A percentile compares a stretch with the other conserved stretches of the same genome.
Evolutionary conservation across 2,113 vertebrate species (phyloP).

Genomic region (Parus major): DNA sequence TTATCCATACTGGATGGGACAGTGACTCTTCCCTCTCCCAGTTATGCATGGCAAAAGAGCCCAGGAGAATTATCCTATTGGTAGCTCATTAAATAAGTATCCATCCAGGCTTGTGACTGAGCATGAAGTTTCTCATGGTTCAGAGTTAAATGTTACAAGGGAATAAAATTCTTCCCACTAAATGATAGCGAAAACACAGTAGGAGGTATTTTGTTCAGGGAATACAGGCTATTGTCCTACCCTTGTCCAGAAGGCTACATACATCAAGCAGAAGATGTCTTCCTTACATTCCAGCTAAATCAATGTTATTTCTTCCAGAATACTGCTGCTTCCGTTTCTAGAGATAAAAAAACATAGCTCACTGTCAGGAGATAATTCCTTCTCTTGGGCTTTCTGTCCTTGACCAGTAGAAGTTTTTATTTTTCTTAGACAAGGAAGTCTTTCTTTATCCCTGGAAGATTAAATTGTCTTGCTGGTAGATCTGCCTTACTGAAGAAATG

Average conservation of each 20-base stretch:
- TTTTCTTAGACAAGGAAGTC: conserved; percentile 21
- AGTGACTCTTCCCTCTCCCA: neutral
- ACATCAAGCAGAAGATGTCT: conserved; percentile 23
- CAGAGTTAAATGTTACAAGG: conserved; percentile 2
- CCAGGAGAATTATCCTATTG: neutral
- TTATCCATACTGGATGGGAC: neutral
- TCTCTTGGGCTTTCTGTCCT: conserved; percentile 50
- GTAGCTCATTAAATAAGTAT: neutral
- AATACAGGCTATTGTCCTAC: conserved; percentile 25
- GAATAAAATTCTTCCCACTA: conserved; percentile 1
- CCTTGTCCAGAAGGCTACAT: conserved; percentile 27
- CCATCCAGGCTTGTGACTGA: neutral
- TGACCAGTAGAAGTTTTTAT: conserved; percentile 47
- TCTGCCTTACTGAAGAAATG: conserved; percentile 25
- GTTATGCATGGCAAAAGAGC: neutral
- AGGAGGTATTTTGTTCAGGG: conserved; percentile 15
- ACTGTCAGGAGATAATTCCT: conserved; percentile 42
- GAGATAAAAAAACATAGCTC: conserved; percentile 42
- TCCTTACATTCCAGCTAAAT: conserved; percentile 39
- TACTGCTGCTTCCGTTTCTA: neutral
- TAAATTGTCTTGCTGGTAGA: conserved; percentile 51
- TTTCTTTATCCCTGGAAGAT: conserved; percentile 39
- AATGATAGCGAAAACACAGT: neutral
- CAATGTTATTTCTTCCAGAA: conserved; percentile 44
- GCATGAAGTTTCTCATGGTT: neutral